phyloP scores from a whole-genome alignment of 2,888 invertebrate genomes.

The Silvanus unidentatus region DNA sequence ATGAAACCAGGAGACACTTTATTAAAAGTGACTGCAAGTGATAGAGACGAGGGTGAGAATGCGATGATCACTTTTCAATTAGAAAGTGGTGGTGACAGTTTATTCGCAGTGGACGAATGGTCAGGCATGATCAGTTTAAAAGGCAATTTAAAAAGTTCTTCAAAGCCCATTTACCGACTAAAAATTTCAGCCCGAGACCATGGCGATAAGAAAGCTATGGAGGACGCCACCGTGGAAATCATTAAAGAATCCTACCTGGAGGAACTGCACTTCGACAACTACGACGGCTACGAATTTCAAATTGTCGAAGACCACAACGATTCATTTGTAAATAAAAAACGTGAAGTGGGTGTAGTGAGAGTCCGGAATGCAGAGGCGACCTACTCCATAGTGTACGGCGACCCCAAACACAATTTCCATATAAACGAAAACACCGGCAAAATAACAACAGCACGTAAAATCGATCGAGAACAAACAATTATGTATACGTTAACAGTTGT shows the following conservation, averaged over 20 bases:
- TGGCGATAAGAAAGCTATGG: slow-evolving; percentile 65
- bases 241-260: slow-evolving; percentile 67
- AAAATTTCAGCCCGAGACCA: slow-evolving; percentile 76
- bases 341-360: slow-evolving; percentile 73
- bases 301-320: slow-evolving; percentile 75
- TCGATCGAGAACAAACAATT: slow-evolving; percentile 78
- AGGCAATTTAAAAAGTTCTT: slow-evolving; percentile 56
- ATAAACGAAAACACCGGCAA: slow-evolving; percentile 75
- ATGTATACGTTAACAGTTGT: slow-evolving; percentile 74
- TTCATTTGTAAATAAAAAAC: slow-evolving; percentile 52
- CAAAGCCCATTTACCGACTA: slow-evolving; percentile 65
- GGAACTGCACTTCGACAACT: slow-evolving; percentile 68
- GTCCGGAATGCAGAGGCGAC: slow-evolving; percentile 49
- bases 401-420: slow-evolving; percentile 67
- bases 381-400: slow-evolving; percentile 77
- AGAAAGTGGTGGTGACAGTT: slow-evolving; percentile 71
- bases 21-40: slow-evolving; percentile 72
- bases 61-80: slow-evolving; percentile 72
- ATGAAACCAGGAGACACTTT: slow-evolving; percentile 59
- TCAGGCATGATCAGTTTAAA: slow-evolving; percentile 70
- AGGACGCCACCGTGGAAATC: slow-evolving; percentile 76
- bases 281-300: slow-evolving; percentile 74
- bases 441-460: slow-evolving; percentile 68
- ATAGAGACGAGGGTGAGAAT: slow-evolving; percentile 85
- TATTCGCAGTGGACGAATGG: slow-evolving; percentile 73